These are phyloP conservation scores for Zaprionus ornatus DNA, from an alignment of 1,140 invertebrate genomes.

Conservation along the genomic window DNA sequence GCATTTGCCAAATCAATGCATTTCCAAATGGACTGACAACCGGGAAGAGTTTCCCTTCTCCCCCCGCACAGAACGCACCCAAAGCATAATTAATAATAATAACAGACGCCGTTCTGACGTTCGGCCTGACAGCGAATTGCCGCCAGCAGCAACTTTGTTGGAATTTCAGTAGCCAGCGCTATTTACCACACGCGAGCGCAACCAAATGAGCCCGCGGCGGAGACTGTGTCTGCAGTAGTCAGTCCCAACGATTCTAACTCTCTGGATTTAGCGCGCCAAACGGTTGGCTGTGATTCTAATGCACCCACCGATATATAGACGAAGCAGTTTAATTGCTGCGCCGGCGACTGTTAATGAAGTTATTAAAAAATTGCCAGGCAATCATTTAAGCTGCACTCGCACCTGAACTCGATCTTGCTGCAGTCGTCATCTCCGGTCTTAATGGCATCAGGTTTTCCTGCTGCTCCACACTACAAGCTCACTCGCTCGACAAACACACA, in stretches of 20 bases:
- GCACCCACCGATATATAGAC: slow-evolving; percentile 41
- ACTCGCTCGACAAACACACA: no score
- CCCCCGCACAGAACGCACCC: slow-evolving; percentile 55
- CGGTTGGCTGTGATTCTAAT: slow-evolving; percentile 27
- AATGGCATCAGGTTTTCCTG: slow-evolving; percentile 55
- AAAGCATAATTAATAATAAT: slow-evolving; percentile 82
- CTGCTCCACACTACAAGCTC: background rate
- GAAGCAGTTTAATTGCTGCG: slow-evolving; percentile 62
- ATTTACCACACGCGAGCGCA: slow-evolving; percentile 58
- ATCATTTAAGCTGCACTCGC: slow-evolving; percentile 57
- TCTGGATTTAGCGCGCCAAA: slow-evolving; percentile 7
- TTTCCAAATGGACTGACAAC: slow-evolving; percentile 71
- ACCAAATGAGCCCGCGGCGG: slow-evolving; percentile 27
- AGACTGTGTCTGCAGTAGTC: background rate
- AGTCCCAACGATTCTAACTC: background rate
- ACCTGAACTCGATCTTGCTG: slow-evolving; percentile 11
- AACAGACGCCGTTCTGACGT: slow-evolving; percentile 77
- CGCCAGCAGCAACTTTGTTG: slow-evolving; percentile 26
- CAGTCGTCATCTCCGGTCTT: slow-evolving; percentile 14
- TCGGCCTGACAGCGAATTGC: slow-evolving; percentile 59
- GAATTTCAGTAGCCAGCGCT: slow-evolving; percentile 67
- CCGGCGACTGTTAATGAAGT: slow-evolving; percentile 66
- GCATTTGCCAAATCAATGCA: slow-evolving; percentile 52
- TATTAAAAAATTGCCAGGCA: slow-evolving; percentile 76
- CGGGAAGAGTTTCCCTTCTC: slow-evolving; percentile 33